Percentiles rank a stretch among this genome's conserved stretches.
These are phyloP conservation scores for Lophura nycthemera DNA, from an alignment of 2,113 vertebrate genomes.

Conservation along the genomic window DNA sequence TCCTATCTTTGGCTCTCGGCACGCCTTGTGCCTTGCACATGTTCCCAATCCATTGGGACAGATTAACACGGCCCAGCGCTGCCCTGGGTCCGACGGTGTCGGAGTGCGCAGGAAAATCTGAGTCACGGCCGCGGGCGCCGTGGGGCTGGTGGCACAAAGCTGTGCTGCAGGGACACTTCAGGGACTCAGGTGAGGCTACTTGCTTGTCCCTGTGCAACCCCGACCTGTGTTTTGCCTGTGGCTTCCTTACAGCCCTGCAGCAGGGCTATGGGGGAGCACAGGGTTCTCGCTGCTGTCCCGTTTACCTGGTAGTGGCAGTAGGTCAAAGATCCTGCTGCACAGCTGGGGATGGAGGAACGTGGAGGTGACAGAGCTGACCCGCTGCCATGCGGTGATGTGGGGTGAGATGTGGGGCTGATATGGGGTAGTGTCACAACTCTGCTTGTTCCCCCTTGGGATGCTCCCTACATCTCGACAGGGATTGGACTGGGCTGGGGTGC, in stretches of 20 bases:
- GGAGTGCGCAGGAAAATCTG: slow-evolving; percentile 23
- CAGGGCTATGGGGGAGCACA: no score
- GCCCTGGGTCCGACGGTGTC: not conserved
- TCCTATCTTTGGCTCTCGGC: slow-evolving; percentile 46
- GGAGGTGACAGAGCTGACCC: not conserved
- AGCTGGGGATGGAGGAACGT: not conserved
- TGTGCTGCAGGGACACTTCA: not conserved
- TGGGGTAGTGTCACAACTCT: not conserved
- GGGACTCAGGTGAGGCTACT: not conserved
- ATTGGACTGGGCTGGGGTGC: not conserved
- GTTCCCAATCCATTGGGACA: slow-evolving; percentile 27
- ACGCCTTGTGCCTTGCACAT: slow-evolving; percentile 42
- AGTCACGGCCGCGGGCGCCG: not conserved
- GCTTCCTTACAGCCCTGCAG: not conserved
- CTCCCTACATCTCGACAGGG: no score
- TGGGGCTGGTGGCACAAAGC: not conserved
- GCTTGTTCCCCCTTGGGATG: not conserved
- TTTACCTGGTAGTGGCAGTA: fast-evolving
- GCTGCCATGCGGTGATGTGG: not conserved
- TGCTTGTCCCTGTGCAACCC: not conserved
- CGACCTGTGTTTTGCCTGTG: not conserved
- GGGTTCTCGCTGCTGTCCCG: not conserved
- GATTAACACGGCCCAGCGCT: slow-evolving; percentile 31
- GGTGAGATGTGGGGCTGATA: not conserved
- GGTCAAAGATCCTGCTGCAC: not conserved